Evolutionary conservation across 2,113 vertebrate genomes (phyloP).

Genomic region (Corynorhinus townsendii): DNA sequence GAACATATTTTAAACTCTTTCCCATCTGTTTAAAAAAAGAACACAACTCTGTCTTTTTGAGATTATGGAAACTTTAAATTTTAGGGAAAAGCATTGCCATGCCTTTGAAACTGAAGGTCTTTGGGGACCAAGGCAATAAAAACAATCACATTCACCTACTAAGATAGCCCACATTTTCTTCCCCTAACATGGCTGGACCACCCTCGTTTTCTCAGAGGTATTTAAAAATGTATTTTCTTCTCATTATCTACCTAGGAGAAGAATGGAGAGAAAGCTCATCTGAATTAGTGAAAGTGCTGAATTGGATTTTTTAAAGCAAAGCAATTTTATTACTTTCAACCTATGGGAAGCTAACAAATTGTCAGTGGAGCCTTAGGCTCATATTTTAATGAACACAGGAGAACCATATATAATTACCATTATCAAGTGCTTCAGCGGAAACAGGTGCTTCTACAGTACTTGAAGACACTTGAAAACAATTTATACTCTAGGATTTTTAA

Average conservation of each 20-base stretch:
- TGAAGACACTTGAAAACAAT: conserved; percentile 32
- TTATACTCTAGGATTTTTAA: conserved; percentile 11
- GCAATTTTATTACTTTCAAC: conserved; percentile 53
- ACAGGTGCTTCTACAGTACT: conserved; percentile 21
- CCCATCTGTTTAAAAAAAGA: neutral
- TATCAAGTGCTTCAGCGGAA: conserved; percentile 42
- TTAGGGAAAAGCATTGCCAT: neutral
- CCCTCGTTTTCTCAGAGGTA: neutral
- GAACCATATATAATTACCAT: conserved; percentile 51
- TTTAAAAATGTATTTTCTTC: neutral
- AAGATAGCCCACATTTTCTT: neutral
- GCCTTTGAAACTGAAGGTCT: neutral
- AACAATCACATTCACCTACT: neutral
- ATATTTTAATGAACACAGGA: conserved; percentile 60
- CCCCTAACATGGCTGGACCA: neutral
- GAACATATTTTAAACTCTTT: neutral
- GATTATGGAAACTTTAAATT: neutral
- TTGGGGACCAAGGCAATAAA: neutral
- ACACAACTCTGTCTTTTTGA: neutral
- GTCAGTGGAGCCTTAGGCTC: conserved; percentile 25
- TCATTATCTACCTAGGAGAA: conserved; percentile 1
- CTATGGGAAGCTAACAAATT: conserved; percentile 56
- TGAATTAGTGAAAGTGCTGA: conserved; percentile 45
- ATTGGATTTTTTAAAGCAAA: conserved; percentile 44
- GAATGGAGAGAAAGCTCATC: neutral